phyloP scores from a whole-genome alignment of 2,888 invertebrate species.

The Perdita meconis region DNA sequence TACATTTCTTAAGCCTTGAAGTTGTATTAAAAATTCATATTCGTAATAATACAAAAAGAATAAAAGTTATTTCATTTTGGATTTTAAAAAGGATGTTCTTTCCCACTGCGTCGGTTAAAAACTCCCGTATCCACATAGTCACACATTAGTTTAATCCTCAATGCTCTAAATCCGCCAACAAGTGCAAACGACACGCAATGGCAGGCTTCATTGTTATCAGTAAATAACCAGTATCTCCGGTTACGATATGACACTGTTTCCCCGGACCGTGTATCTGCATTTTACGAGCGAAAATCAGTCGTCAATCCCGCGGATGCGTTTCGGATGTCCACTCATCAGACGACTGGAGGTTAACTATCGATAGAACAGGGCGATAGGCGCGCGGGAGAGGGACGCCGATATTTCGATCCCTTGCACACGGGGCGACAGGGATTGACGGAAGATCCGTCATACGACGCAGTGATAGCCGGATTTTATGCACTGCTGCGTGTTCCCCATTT shows the following conservation, averaged over 20 bases:
- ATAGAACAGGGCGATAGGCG: conserved; percentile 39
- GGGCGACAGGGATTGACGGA: conserved; percentile 53
- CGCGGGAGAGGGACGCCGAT: conserved; percentile 15
- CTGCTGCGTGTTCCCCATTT: conserved; percentile 57
- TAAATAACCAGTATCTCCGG: neutral
- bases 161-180: too few relatives aligned
- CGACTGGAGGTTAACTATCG: conserved; percentile 32
- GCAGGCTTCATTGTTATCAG: neutral
- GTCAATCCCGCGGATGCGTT: conserved; percentile 12
- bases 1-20: too few relatives aligned
- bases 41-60: too few relatives aligned
- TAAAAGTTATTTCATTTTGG: too few relatives aligned
- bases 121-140: too few relatives aligned
- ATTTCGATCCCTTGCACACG: conserved; percentile 25
- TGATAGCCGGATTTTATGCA: conserved; percentile 69
- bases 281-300: conserved; percentile 1
- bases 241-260: neutral
- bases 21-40: too few relatives aligned
- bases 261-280: neutral
- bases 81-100: too few relatives aligned
- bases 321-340: neutral
- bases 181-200: neutral
- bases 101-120: too few relatives aligned
- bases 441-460: conserved; percentile 38
- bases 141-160: too few relatives aligned